These are phyloP conservation scores for Diarsia dahlii DNA, from an alignment of 2,888 invertebrate genomes.

Conservation along the genomic window DNA sequence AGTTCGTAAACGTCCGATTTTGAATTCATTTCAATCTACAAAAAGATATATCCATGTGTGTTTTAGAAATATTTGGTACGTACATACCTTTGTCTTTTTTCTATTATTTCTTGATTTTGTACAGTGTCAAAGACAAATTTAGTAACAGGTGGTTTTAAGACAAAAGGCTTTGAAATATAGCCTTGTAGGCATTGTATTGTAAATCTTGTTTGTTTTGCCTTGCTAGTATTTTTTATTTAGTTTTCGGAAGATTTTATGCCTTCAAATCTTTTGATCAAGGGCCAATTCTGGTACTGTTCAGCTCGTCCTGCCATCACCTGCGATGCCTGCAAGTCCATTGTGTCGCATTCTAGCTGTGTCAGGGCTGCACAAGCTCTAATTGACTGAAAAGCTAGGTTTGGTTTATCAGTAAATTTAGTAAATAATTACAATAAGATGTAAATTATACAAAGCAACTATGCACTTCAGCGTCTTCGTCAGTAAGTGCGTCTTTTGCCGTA, in stretches of 20 bases:
- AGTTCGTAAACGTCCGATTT: background rate
- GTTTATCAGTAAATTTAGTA: too few species aligned
- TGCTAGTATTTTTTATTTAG: background rate
- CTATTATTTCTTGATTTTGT: conserved; percentile 5
- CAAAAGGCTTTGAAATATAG: conserved; percentile 29
- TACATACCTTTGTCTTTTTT: background rate
- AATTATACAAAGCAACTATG: too few species aligned
- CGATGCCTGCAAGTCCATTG: too few species aligned
- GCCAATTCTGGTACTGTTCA: too few species aligned
- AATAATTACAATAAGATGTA: too few species aligned
- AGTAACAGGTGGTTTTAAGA: conserved; percentile 25
- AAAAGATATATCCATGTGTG: background rate
- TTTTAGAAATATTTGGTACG: background rate
- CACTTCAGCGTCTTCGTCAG: too few species aligned
- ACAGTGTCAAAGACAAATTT: conserved; percentile 4
- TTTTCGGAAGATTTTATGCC: background rate
- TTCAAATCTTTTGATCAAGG: too few species aligned
- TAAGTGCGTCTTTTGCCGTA: too few species aligned
- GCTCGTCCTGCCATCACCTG: too few species aligned
- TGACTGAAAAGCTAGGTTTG: too few species aligned
- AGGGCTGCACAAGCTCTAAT: too few species aligned
- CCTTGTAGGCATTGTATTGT: conserved; percentile 30
- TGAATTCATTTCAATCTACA: background rate
- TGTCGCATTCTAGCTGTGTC: too few species aligned
- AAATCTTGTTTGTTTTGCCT: background rate